Percentiles rank a stretch among this genome's conserved stretches.
Conservation (phyloP, 2,113 vertebrate species). For the Jacana jacana region DNA sequence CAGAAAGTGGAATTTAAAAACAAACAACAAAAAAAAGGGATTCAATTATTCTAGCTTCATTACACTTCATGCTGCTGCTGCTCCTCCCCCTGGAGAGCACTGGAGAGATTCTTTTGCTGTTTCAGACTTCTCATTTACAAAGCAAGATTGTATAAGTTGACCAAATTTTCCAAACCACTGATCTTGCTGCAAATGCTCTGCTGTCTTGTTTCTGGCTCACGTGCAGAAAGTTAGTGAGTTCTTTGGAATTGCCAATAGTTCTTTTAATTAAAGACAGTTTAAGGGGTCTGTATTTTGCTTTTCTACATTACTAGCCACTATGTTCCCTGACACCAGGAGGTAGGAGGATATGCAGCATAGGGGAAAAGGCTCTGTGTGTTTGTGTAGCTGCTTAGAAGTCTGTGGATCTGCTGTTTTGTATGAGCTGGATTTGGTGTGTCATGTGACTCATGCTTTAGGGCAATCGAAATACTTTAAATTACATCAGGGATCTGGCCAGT, state of each 20-base stretch:
- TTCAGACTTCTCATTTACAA: neutral
- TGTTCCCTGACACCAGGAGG: neutral
- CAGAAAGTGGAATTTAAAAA: neutral
- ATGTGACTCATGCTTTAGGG: neutral
- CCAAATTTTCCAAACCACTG: conserved; percentile 34
- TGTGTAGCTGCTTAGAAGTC: neutral
- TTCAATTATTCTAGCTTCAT: conserved; percentile 27
- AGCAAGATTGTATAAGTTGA: neutral
- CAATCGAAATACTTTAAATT: neutral
- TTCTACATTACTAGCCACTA: fast-evolving
- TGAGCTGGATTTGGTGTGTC: neutral
- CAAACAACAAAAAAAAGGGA: neutral
- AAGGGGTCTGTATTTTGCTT: neutral
- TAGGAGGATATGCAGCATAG: neutral
- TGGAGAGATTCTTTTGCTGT: neutral
- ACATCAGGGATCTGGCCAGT: neutral
- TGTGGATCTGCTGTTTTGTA: neutral
- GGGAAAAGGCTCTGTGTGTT: neutral
- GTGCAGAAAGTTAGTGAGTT: neutral
- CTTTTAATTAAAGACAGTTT: neutral
- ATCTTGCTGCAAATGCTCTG: neutral
- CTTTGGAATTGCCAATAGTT: neutral
- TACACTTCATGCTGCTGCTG: neutral
- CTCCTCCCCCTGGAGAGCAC: neutral
- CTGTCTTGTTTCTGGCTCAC: neutral